These are phyloP conservation scores for Trichogramma evanescens DNA, from an alignment of 2,888 invertebrate species.

Conservation along the genomic window DNA sequence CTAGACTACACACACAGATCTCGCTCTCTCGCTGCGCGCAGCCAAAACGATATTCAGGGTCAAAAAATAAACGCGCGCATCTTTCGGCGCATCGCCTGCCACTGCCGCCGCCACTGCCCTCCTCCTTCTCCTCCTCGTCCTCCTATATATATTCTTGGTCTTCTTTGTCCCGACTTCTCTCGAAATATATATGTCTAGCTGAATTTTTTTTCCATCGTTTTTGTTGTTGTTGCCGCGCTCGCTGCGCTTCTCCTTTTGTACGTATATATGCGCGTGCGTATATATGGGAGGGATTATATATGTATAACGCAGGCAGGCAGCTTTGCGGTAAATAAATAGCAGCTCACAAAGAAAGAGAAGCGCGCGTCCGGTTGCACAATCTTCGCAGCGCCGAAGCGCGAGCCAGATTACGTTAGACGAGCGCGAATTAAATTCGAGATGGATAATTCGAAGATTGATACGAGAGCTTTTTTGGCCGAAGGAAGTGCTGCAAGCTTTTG, in stretches of 20 bases:
- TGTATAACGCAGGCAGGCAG: neutral
- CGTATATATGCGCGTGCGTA: too few species aligned
- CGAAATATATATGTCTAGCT: neutral
- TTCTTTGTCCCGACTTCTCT: neutral
- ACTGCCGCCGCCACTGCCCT: neutral
- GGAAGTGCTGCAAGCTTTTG: too few species aligned
- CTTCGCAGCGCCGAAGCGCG: neutral
- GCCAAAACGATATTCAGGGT: conserved; percentile 29
- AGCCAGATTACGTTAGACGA: too few species aligned
- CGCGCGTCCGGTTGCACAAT: neutral
- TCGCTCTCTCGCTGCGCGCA: conserved; percentile 20
- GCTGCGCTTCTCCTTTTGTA: too few species aligned
- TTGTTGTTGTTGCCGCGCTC: neutral
- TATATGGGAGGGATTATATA: too few species aligned
- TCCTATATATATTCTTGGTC: neutral
- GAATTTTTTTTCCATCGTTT: neutral
- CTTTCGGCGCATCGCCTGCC: neutral
- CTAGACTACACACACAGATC: too few species aligned
- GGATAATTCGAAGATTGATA: too few species aligned
- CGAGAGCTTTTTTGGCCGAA: too few species aligned
- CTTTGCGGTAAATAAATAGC: neutral
- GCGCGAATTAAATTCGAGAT: too few species aligned
- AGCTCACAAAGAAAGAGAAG: neutral
- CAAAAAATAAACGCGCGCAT: conserved; percentile 30
- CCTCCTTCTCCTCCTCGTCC: neutral